Evolutionary conservation across 2,888 invertebrate genomes (phyloP), one percentile per base, ranked within the genome.

Genomic region (Microchrysa polita): DNA sequence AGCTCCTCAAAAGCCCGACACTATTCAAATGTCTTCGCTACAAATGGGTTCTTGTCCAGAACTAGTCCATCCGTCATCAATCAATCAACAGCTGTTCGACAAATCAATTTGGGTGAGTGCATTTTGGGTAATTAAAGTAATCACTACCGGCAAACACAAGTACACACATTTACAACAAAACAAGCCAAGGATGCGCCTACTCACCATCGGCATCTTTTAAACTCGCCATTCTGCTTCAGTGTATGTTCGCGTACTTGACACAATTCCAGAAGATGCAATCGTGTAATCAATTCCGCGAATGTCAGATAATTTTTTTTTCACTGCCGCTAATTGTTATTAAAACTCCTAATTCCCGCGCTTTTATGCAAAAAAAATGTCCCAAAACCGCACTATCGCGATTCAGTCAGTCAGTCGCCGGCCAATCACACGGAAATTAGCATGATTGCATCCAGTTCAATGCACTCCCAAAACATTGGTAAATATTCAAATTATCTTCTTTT

Each of bases 141-240:
- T 5, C 18, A 2, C 5, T 20, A 57, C 18, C 10, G 18, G 52
- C 4, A 57, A 57, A 20, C 10, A 23, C 59, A n/a, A 23, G 27
- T 5, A 12, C 14, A 57, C 18, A 18, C 5, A 57, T 20, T 22
- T 18, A 22, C 20, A 57, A 16, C 20, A n/a, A 27, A 59, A 34
- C 27, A 34, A n/a, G n/a, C 27, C 27, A 34, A 34, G 27, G 7
- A 34, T 7, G 27, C 2, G 27, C 12, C 5, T 42, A 61, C 69
- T 69, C 27, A 69, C 69, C 69, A 22, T 57, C 57, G 1, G 69
- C 52, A 12, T 69, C 69, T 57, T 69, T 69, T 34, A 42, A 40
- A 57, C 55, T 57, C 20, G 69, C 57, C 69, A 69, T 69, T 57
- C 57, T 7, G 2, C 53, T 69, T 55, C 4, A 34, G 27, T 34